phyloP scores from a whole-genome alignment of 2,797 vertebrate species.

The Choloepus didactylus region DNA sequence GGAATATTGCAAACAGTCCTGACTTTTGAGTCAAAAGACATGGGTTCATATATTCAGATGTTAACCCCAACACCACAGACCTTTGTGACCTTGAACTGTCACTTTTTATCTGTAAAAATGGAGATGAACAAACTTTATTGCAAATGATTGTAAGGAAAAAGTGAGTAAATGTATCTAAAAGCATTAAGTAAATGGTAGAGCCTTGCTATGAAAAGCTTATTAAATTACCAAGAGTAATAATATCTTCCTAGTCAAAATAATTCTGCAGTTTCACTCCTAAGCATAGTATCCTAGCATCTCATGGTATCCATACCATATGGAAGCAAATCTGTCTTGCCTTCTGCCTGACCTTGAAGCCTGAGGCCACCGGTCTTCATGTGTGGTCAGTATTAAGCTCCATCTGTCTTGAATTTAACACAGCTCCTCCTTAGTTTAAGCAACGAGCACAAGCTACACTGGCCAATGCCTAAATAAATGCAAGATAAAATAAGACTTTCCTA shows the following conservation, averaged over 20 bases:
- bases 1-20: background rate
- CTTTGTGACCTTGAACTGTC: background rate
- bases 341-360: constrained; percentile 61
- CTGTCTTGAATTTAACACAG: constrained; percentile 87
- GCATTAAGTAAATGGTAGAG: background rate
- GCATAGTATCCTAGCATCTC: background rate
- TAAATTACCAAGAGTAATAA: background rate
- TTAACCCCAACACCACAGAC: background rate
- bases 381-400: constrained; percentile 86
- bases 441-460: constrained; percentile 78
- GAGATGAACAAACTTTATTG: background rate
- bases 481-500: constrained; percentile 66
- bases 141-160: background rate
- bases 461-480: constrained; percentile 78
- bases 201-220: background rate
- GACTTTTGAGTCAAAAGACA: background rate
- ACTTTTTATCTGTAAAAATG: background rate
- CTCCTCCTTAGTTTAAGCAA: constrained; percentile 80
- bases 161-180: background rate
- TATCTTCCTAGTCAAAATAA: background rate
- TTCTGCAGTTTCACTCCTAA: background rate
- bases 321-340: constrained; percentile 71
- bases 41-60: background rate
- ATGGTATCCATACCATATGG: constrained; percentile 62
- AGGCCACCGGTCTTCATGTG: constrained; percentile 83